A percentile compares a stretch with the other conserved stretches of the same genome.
These are phyloP conservation scores for Trichonephila clavata DNA, from an alignment of 1,140 invertebrate species.

Conservation along the genomic window DNA sequence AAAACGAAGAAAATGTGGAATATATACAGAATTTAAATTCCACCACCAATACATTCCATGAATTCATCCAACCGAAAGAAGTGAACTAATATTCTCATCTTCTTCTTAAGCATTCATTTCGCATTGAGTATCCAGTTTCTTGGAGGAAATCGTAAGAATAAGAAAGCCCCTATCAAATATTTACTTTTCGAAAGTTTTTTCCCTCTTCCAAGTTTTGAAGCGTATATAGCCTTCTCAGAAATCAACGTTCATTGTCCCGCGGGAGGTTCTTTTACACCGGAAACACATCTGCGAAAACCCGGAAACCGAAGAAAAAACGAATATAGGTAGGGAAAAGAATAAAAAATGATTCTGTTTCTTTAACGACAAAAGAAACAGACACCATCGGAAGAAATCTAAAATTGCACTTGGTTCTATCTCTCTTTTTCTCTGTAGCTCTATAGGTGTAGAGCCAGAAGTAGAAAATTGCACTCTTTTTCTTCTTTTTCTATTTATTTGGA, in stretches of 20 bases:
- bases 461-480: slow-evolving; percentile 40
- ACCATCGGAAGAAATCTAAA: slow-evolving; percentile 46
- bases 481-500: slow-evolving; percentile 48
- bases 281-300: slow-evolving; percentile 56
- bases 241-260: slow-evolving; percentile 41
- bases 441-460: background rate
- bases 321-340: background rate
- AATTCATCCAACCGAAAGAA: background rate
- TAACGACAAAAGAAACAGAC: slow-evolving; percentile 57
- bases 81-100: background rate
- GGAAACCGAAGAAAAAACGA: slow-evolving; percentile 16
- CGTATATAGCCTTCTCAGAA: background rate
- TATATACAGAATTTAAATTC: background rate
- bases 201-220: background rate
- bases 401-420: background rate
- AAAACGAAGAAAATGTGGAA: background rate
- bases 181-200: slow-evolving; percentile 36
- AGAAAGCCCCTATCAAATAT: slow-evolving; percentile 16
- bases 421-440: background rate
- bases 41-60: background rate
- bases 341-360: background rate
- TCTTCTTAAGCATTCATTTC: slow-evolving; percentile 21
- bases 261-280: slow-evolving; percentile 38
- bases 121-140: slow-evolving; percentile 18
- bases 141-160: background rate